phyloP scores from a whole-genome alignment of 2,888 invertebrate species.

The Oscheius myriophilus region DNA sequence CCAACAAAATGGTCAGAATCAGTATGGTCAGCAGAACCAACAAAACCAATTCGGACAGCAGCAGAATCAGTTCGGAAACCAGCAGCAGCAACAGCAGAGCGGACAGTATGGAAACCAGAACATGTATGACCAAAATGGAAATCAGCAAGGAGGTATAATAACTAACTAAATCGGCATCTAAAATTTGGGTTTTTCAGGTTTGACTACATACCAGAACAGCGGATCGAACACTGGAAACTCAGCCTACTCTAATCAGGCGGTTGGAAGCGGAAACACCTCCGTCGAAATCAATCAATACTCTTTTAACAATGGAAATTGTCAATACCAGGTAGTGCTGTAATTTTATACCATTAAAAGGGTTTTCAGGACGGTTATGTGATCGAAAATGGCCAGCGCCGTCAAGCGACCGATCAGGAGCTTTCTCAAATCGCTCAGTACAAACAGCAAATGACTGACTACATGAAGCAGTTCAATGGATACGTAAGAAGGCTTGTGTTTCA shows the following conservation, averaged over 20 bases:
- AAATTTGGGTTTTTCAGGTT: neutral
- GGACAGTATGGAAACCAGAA: neutral
- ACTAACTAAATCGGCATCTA: neutral
- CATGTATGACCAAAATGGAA: constrained; percentile 5
- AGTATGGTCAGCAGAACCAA: constrained; percentile 10
- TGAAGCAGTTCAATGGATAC: constrained; percentile 50
- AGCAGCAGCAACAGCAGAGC: neutral
- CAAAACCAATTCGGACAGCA: constrained; percentile 6
- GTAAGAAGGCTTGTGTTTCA: constrained; percentile 26
- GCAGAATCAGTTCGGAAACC: constrained; percentile 12
- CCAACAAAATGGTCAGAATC: neutral
- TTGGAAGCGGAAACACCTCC: constrained; percentile 32
- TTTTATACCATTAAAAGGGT: neutral
- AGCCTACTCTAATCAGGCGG: constrained; percentile 24
- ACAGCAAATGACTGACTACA: constrained; percentile 45
- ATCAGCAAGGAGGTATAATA: constrained; percentile 11
- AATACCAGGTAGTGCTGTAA: constrained; percentile 31
- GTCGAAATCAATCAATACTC: constrained; percentile 49
- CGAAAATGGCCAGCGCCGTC: constrained; percentile 49
- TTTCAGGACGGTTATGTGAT: constrained; percentile 43
- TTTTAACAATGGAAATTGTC: constrained; percentile 53
- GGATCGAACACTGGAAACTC: constrained; percentile 20
- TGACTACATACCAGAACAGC: constrained; percentile 24
- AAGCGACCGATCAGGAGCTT: constrained; percentile 42
- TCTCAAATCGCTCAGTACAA: constrained; percentile 46